These are phyloP conservation scores for Rhineura floridana DNA, from an alignment of 2,113 vertebrate genomes.

Conservation along the genomic window DNA sequence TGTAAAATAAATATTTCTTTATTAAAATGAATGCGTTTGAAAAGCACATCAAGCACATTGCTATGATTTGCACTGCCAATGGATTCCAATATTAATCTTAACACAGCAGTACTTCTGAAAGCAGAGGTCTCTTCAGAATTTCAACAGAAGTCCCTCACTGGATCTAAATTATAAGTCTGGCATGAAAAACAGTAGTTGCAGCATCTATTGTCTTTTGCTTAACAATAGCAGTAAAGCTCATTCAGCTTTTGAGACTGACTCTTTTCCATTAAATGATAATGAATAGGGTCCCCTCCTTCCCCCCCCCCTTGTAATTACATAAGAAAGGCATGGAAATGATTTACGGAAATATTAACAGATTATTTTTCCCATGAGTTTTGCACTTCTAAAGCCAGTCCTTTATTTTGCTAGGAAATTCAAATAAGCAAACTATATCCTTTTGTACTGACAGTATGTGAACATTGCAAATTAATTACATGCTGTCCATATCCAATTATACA, in stretches of 20 bases:
- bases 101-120: conserved; percentile 6
- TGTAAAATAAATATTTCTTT: conserved; percentile 56
- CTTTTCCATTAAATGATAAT: conserved; percentile 24
- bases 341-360: conserved; percentile 35
- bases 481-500: not conserved
- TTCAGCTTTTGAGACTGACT: conserved; percentile 29
- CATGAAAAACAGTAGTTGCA: conserved; percentile 24
- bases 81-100: conserved; percentile 64
- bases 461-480: not conserved
- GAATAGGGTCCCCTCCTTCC: conserved; percentile 13
- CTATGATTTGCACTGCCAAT: conserved; percentile 58
- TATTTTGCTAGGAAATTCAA: conserved; percentile 19
- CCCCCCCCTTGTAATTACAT: conserved; percentile 25
- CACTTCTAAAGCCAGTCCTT: conserved; percentile 6
- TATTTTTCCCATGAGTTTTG: conserved; percentile 20
- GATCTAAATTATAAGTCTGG: conserved; percentile 46
- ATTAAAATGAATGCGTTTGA: conserved; percentile 62
- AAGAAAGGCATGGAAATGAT: not conserved
- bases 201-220: conserved; percentile 47
- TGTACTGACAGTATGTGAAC: not conserved
- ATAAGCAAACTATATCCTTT: not conserved
- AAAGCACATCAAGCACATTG: conserved; percentile 64
- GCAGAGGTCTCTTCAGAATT: conserved; percentile 48
- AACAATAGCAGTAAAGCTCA: conserved; percentile 23
- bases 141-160: conserved; percentile 47